Base-by-base conservation (phyloP, 2,888 invertebrate species). In the Eupithecia tripunctaria region DNA sequence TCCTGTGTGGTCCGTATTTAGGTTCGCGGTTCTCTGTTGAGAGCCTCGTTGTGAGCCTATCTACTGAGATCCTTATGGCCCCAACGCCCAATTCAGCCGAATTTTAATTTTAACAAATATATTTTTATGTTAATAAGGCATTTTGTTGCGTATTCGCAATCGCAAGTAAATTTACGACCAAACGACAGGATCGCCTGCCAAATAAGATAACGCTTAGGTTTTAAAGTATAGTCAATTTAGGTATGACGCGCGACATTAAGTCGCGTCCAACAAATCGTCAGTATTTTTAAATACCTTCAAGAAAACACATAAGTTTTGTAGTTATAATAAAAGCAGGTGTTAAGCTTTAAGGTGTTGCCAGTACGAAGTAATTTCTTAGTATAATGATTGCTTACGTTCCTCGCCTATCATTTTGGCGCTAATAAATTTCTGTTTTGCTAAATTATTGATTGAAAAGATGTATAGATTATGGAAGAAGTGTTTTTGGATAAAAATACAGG, bases 271-370 rank as follows among this genome's bases (percentile, higher is more conserved):
- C 5, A 36, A 21, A n/a, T 38, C 6, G 7, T 25, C 64, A 15
- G 64, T 38, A 38, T 38, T 63, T 64, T 38, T 64, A 64, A 64
- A 64, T 21, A 64, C 64, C 36, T 71, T 65, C 68, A 67, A 67
- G 62, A 63, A 69, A 66, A 71, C 47, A 68, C 59, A 74, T 71
- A 68, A 47, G 47, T 67, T 73, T 73, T 68, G 47, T 66, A 68
- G 71, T 74, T 74, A 68, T 71, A 71, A 68, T 71, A 74, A n/a
- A 67, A 51, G 67, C 59, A 71, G 71, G 64, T 72, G 72, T 71
- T 63, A 60, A 41, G 67, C 25, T 70, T 73, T 36, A 32, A 68
- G 18, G 47, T 64, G 64, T 64, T 32, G 38, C 38, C 25, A 36
- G 32, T 64, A 41, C 64, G 21, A 21, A 14, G 64, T 25, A 60